Conservation (phyloP, 2,113 vertebrate genomes). For the Myotis brandtii region DNA sequence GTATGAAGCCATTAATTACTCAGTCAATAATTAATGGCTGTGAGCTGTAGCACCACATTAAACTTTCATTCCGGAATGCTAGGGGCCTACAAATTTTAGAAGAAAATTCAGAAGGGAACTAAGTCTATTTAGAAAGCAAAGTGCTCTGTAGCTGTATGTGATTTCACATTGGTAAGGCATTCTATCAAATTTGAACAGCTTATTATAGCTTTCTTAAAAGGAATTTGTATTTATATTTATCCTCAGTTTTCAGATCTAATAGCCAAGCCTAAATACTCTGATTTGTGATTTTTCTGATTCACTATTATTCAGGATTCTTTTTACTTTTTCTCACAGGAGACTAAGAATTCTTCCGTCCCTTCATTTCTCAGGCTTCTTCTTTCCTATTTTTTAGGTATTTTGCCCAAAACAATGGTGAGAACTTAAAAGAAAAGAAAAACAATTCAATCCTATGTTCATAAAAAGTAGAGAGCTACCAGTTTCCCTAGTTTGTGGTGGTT, state of each 20-base stretch:
- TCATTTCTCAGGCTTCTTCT: constrained; percentile 18
- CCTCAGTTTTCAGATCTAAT: not conserved
- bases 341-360: not conserved
- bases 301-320: not conserved
- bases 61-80: constrained; percentile 11
- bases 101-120: not conserved
- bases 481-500: not conserved
- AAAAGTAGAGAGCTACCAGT: not conserved
- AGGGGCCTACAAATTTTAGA: not conserved
- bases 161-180: not conserved
- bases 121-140: not conserved
- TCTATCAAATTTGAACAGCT: not conserved
- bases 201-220: not conserved
- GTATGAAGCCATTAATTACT: not conserved
- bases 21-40: not conserved
- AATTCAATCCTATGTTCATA: not conserved
- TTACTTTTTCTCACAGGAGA: not conserved
- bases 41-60: not conserved
- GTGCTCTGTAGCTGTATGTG: accelerated
- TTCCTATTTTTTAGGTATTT: constrained; percentile 30
- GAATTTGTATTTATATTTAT: not conserved
- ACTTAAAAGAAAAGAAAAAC: constrained; percentile 37
- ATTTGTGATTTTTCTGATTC: not conserved
- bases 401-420: constrained; percentile 45
- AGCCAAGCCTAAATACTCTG: not conserved